Conservation (phyloP, 2,797 vertebrate genomes). For the Chaenodraco wilsoni region DNA sequence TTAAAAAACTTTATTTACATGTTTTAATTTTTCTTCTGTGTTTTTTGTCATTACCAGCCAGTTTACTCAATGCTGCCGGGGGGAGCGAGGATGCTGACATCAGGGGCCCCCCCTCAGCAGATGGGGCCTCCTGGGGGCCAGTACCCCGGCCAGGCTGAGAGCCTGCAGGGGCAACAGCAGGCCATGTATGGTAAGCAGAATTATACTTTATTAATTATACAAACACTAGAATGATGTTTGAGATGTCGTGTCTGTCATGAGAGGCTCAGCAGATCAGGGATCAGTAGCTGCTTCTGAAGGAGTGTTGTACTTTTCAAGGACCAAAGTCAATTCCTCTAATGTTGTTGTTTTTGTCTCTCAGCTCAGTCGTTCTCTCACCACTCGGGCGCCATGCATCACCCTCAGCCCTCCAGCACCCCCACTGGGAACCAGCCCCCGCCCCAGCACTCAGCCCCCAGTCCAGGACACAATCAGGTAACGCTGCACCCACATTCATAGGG, state of each 20-base stretch:
- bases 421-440: conserved; percentile 87
- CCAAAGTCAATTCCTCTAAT: background rate
- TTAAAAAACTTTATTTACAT: too few species aligned
- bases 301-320: background rate
- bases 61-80: conserved; percentile 68
- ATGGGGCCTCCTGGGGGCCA: conserved; percentile 54
- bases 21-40: background rate
- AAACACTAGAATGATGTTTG: too few species aligned
- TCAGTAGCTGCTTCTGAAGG: background rate
- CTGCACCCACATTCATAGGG: background rate
- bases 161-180: conserved; percentile 52
- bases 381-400: conserved; percentile 75
- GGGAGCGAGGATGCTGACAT: conserved; percentile 56
- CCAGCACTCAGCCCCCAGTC: conserved; percentile 88
- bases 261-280: background rate
- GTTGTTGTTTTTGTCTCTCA: conserved; percentile 58
- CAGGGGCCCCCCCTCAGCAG: conserved; percentile 46
- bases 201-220: background rate
- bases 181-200: conserved; percentile 57
- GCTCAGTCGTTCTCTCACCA: conserved; percentile 89
- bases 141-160: conserved; percentile 57
- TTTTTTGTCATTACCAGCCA: conserved; percentile 19
- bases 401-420: conserved; percentile 89
- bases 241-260: background rate
- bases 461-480: conserved; percentile 82